Evolutionary conservation across 2,888 invertebrate genomes (phyloP).

Genomic region (Azorinus chamasolen): DNA sequence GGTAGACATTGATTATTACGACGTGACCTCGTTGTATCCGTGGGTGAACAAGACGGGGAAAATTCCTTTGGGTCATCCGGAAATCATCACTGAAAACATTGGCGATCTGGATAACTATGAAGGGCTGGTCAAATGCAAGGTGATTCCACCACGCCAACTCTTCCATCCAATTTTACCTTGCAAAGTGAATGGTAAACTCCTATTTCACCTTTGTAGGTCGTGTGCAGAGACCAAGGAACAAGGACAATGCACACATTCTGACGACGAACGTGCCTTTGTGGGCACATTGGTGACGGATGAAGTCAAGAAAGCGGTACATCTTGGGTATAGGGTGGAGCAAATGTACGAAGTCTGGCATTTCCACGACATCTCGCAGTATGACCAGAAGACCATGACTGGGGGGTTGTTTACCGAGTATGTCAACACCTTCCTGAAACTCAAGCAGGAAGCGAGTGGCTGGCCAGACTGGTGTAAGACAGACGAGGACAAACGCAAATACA

Average conservation of each 20-base stretch:
- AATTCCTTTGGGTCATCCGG: slow-evolving; percentile 6
- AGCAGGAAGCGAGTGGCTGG: too few relatives aligned
- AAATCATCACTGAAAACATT: slow-evolving; percentile 21
- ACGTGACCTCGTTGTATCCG: slow-evolving; percentile 37
- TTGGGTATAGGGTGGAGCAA: slow-evolving; percentile 31
- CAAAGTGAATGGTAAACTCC: slow-evolving; percentile 63
- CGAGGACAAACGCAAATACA: too few relatives aligned
- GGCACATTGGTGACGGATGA: slow-evolving; percentile 52
- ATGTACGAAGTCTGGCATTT: slow-evolving; percentile 54
- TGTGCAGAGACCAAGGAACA: slow-evolving; percentile 71
- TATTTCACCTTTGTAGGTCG: slow-evolving; percentile 80
- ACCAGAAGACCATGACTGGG: slow-evolving; percentile 30
- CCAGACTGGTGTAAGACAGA: too few relatives aligned
- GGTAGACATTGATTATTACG: slow-evolving; percentile 23
- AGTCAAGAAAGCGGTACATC: slow-evolving; percentile 32
- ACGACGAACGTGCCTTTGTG: too few relatives aligned
- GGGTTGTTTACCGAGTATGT: too few relatives aligned
- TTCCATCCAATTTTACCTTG: slow-evolving; percentile 12
- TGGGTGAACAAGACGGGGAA: slow-evolving; percentile 26
- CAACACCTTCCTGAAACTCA: slow-evolving; percentile 71
- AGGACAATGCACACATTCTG: slow-evolving; percentile 26
- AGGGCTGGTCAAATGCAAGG: slow-evolving; percentile 19
- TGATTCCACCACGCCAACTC: slow-evolving; percentile 4
- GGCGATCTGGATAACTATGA: slow-evolving; percentile 14
- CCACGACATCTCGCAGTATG: slow-evolving; percentile 34